Evolutionary conservation across 2,113 vertebrate genomes (phyloP).

Genomic region (Amazona vittata): DNA sequence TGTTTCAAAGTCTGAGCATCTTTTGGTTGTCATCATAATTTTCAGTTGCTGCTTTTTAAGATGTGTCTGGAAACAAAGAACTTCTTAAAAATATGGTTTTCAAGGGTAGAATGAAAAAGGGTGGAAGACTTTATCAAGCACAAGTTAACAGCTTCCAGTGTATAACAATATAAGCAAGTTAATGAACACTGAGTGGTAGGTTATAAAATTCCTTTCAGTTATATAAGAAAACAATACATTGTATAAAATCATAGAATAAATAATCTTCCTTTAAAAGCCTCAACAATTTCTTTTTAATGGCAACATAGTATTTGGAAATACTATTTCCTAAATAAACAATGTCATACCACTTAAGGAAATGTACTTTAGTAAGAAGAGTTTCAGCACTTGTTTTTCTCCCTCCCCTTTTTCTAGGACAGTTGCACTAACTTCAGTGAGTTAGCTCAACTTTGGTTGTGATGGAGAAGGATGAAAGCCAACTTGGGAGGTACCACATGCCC

Average conservation of each 20-base stretch:
- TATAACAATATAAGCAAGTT: neutral
- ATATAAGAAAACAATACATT: neutral
- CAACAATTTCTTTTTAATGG: neutral
- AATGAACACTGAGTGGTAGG: neutral
- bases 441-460: slow-evolving; percentile 21
- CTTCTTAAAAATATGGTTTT: neutral
- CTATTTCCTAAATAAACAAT: neutral
- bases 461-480: slow-evolving; percentile 80
- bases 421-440: neutral
- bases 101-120: neutral
- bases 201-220: neutral
- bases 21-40: neutral
- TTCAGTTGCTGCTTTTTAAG: neutral
- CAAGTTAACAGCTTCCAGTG: neutral
- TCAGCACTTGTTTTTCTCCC: neutral
- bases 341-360: neutral
- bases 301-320: neutral
- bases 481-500: slow-evolving; percentile 76
- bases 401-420: neutral
- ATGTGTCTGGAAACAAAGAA: neutral
- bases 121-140: neutral
- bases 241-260: neutral
- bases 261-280: neutral
- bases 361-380: neutral
- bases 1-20: neutral